These are phyloP conservation scores for Ditula angustiorana DNA, from an alignment of 2,888 invertebrate species.

Conservation along the genomic window DNA sequence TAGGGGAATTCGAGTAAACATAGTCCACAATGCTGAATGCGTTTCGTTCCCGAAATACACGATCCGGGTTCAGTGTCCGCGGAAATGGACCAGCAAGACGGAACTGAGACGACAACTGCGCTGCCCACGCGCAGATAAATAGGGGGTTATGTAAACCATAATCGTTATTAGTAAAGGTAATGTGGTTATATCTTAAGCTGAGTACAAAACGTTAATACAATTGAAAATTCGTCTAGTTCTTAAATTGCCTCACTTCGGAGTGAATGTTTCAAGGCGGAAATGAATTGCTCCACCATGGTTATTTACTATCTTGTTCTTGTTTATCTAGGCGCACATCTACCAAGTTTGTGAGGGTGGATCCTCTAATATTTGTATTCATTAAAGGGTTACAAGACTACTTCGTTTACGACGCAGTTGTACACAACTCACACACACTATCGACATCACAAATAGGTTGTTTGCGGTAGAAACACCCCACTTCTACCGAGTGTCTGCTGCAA, in stretches of 20 bases:
- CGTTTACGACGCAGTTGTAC: neutral
- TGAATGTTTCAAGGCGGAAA: neutral
- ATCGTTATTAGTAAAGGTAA: slow-evolving; percentile 17
- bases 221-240: slow-evolving; percentile 13
- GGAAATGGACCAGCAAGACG: slow-evolving; percentile 43
- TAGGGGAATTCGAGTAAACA: slow-evolving; percentile 60
- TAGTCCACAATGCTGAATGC: slow-evolving; percentile 50
- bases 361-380: slow-evolving; percentile 9
- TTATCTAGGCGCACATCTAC: neutral
- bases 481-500: slow-evolving; percentile 21
- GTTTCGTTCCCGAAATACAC: slow-evolving; percentile 59
- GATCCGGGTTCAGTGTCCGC: slow-evolving; percentile 60
- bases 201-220: neutral
- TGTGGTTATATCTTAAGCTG: neutral
- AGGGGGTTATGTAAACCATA: slow-evolving; percentile 15
- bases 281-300: neutral
- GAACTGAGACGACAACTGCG: slow-evolving; percentile 27
- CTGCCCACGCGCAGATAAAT: slow-evolving; percentile 24
- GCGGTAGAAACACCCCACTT: slow-evolving; percentile 25
- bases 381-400: neutral
- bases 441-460: slow-evolving; percentile 19
- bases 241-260: neutral
- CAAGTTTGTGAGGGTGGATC: slow-evolving; percentile 11
- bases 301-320: slow-evolving; percentile 9
- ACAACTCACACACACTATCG: neutral